A percentile compares a stretch with the other conserved stretches of the same genome.
Conservation (phyloP, 2,113 vertebrate species). For the Spilogale gracilis region DNA sequence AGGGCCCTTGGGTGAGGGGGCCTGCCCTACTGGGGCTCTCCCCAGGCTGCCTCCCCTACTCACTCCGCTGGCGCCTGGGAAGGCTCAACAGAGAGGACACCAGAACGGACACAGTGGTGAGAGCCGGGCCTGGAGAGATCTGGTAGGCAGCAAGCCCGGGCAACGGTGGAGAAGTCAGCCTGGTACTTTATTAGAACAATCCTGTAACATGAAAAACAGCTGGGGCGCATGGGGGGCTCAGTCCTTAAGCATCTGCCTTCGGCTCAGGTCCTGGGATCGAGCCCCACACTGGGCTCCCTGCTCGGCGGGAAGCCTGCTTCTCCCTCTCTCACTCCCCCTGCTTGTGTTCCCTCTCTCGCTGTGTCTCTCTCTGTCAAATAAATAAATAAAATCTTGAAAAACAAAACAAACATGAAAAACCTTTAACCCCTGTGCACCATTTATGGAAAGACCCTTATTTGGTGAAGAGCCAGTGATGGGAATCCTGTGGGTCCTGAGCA, state of each 20-base stretch:
- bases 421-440: not conserved
- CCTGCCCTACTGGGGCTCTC: rapidly evolving
- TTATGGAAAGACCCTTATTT: not conserved
- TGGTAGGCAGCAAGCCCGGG: not conserved
- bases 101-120: not conserved
- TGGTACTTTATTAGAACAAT: not conserved
- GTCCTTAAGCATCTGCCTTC: too few species aligned
- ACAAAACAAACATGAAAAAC: too few species aligned
- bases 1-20: not conserved
- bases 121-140: not conserved
- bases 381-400: too few species aligned
- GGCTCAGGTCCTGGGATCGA: too few species aligned
- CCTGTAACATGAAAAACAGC: not conserved
- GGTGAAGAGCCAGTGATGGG: not conserved
- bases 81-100: not conserved
- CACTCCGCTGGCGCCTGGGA: too few species aligned
- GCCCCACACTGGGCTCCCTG: too few species aligned
- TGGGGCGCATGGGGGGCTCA: too few species aligned
- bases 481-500: not conserved
- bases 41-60: not conserved
- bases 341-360: too few species aligned
- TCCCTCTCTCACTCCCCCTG: too few species aligned
- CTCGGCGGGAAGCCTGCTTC: too few species aligned
- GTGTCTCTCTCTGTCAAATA: too few species aligned
- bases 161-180: not conserved